These are phyloP conservation scores for Tiaroga cobitis DNA, from an alignment of 2,797 vertebrate species.

Conservation along the genomic window DNA sequence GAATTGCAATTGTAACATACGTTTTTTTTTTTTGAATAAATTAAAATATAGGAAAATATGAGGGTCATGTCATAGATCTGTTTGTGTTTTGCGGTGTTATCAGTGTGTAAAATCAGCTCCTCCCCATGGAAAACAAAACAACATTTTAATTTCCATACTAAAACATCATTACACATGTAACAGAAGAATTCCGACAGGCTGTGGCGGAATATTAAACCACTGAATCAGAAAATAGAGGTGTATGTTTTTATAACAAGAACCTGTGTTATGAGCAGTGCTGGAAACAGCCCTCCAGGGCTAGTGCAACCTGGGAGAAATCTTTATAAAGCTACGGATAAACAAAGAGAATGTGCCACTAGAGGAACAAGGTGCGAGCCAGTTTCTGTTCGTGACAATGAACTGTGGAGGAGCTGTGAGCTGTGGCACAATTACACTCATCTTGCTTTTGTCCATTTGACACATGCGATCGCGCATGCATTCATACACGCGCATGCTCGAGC, in stretches of 20 bases:
- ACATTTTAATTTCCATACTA: conserved; percentile 9
- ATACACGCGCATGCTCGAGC: neutral
- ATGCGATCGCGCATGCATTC: neutral
- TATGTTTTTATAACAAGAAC: conserved; percentile 18
- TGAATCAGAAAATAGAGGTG: conserved; percentile 6
- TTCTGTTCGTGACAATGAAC: conserved; percentile 11
- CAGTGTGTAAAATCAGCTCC: conserved; percentile 15
- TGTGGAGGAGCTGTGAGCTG: conserved; percentile 9
- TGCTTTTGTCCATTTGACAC: conserved; percentile 37
- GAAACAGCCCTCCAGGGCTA: conserved; percentile 10
- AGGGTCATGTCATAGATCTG: neutral
- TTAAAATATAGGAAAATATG: neutral
- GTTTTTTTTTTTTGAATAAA: neutral
- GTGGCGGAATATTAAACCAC: neutral
- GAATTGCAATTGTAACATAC: neutral
- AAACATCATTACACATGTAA: conserved; percentile 22
- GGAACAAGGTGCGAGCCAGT: conserved; percentile 17
- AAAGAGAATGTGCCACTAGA: conserved; percentile 13
- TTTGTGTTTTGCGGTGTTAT: conserved; percentile 28
- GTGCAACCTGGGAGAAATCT: conserved; percentile 11
- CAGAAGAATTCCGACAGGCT: neutral
- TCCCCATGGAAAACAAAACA: conserved; percentile 30
- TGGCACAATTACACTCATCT: conserved; percentile 44
- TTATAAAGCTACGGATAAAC: conserved; percentile 8
- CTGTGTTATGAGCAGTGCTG: conserved; percentile 12